These are phyloP conservation scores for Ametastegia equiseti DNA, from an alignment of 2,888 invertebrate species.

Conservation along the genomic window DNA sequence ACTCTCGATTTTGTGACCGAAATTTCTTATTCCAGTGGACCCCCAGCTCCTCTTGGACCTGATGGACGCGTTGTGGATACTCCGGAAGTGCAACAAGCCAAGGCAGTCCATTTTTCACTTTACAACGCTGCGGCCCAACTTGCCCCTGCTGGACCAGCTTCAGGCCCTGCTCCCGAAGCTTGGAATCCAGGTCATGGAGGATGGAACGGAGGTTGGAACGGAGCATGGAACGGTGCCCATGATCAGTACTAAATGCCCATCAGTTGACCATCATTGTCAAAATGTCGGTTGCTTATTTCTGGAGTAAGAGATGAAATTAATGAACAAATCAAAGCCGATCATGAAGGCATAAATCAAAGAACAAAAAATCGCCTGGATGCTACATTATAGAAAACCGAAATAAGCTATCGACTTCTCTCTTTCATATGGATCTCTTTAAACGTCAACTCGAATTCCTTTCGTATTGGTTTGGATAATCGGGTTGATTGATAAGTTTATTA, in stretches of 20 bases:
- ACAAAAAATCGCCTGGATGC: background rate
- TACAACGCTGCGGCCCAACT: constrained; percentile 68
- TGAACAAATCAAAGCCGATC: background rate
- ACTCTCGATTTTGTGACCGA: background rate
- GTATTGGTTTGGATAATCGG: background rate
- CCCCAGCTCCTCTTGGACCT: constrained; percentile 72
- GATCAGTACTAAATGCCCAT: constrained; percentile 54
- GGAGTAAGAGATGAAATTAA: background rate
- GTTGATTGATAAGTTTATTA: background rate
- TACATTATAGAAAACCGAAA: background rate
- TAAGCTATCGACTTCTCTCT: background rate
- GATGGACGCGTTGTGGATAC: constrained; percentile 74
- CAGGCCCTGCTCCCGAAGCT: constrained; percentile 60
- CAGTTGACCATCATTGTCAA: constrained; percentile 18
- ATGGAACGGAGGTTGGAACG: constrained; percentile 57
- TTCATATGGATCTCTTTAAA: constrained; percentile 33
- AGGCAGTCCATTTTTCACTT: constrained; percentile 72
- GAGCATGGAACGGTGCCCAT: constrained; percentile 56
- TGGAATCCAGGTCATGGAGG: constrained; percentile 62
- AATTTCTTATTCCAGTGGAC: constrained; percentile 64
- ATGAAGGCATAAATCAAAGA: background rate
- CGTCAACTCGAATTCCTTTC: background rate
- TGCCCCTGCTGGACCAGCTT: constrained; percentile 59
- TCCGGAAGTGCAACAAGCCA: constrained; percentile 73
- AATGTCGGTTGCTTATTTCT: constrained; percentile 13